Percentiles rank a stretch among this genome's conserved stretches.
Evolutionary conservation across 2,113 vertebrate genomes (phyloP).

Genomic region (Gymnorhina tibicen): DNA sequence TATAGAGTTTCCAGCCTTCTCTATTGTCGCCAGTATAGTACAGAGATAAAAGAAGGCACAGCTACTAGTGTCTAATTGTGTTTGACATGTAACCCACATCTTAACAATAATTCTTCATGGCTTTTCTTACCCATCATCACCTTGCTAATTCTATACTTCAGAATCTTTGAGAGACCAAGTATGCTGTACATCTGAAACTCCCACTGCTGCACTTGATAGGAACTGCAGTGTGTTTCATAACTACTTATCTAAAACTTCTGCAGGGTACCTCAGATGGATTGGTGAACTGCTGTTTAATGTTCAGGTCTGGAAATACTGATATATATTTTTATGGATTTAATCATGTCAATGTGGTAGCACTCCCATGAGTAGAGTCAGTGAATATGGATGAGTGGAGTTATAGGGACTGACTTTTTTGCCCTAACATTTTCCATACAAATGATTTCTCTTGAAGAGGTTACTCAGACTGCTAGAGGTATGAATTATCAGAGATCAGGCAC

Average conservation of each 20-base stretch:
- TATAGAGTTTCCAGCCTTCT: background rate
- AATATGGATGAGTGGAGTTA: background rate
- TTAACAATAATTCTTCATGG: background rate
- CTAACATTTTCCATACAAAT: background rate
- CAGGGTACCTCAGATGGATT: background rate
- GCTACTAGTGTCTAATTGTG: background rate
- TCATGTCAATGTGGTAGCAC: background rate
- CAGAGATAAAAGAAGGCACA: background rate
- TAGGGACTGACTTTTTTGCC: background rate
- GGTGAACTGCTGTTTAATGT: background rate
- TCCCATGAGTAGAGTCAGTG: background rate
- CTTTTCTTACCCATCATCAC: background rate
- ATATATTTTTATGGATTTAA: background rate
- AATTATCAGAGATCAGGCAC: background rate
- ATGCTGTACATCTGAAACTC: background rate
- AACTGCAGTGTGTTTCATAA: background rate
- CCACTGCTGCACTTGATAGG: background rate
- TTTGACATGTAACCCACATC: background rate
- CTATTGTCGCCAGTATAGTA: background rate
- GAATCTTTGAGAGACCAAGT: background rate
- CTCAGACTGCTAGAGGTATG: background rate
- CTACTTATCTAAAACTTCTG: background rate
- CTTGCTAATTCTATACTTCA: background rate
- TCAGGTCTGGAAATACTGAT: background rate
- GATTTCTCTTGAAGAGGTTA: background rate